Conservation (phyloP, 2,888 invertebrate species). For the Leptinotarsa tumamoca region DNA sequence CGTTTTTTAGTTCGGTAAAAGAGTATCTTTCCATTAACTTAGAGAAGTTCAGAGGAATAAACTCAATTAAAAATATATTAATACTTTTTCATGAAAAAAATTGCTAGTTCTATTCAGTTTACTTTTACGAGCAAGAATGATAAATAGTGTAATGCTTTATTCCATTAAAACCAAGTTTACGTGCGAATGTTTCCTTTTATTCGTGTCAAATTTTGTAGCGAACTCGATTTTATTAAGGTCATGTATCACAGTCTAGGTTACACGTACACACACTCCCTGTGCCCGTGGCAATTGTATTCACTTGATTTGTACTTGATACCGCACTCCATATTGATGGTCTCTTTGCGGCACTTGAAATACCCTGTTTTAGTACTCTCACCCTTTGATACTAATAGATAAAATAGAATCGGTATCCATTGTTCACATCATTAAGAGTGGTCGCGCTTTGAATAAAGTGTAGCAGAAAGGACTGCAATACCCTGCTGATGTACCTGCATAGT, state of each 20-base stretch:
- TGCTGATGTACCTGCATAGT: neutral
- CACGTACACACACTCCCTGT: no score
- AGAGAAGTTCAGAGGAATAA: no score
- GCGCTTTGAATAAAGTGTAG: slow-evolving; percentile 17
- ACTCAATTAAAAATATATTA: no score
- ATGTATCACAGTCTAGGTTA: no score
- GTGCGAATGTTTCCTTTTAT: neutral
- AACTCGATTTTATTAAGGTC: no score
- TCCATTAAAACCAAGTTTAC: neutral
- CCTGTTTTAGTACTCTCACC: slow-evolving; percentile 24
- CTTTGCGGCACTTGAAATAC: slow-evolving; percentile 28
- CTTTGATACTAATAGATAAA: slow-evolving; percentile 33
- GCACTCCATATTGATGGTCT: slow-evolving; percentile 21
- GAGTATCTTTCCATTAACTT: no score
- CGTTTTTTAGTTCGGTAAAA: no score
- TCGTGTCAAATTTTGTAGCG: neutral
- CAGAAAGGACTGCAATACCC: neutral
- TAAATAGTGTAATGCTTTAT: neutral
- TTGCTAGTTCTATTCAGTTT: no score
- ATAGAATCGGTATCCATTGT: slow-evolving; percentile 33
- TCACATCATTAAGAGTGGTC: neutral
- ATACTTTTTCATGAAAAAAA: no score
- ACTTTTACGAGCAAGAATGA: no score
- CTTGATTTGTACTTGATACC: slow-evolving; percentile 40
- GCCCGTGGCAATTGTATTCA: neutral